Evolutionary conservation across 2,797 vertebrate species (phyloP).

Genomic region (Neopelma chrysocephalum): DNA sequence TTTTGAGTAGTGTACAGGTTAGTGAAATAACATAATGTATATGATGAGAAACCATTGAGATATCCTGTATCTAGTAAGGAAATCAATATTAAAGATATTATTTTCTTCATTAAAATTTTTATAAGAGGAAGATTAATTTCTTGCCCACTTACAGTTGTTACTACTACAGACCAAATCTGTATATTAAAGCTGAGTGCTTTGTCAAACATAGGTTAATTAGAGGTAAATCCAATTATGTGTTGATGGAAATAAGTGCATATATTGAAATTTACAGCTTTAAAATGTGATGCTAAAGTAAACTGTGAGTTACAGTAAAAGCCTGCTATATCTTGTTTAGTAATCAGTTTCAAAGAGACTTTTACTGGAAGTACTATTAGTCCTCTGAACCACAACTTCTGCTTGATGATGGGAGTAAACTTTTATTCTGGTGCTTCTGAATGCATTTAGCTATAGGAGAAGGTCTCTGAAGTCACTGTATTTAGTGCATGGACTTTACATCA

Average conservation of each 20-base stretch:
- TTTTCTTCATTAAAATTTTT: constrained; percentile 40
- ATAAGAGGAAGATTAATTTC: constrained; percentile 46
- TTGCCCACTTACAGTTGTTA: constrained; percentile 39
- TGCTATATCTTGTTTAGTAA: constrained; percentile 12
- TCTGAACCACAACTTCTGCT: neutral
- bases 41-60: neutral
- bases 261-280: constrained; percentile 57
- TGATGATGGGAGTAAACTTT: neutral
- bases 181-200: constrained; percentile 59
- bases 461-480: neutral
- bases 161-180: constrained; percentile 26
- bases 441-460: neutral
- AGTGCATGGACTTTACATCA: constrained; percentile 8
- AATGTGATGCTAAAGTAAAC: constrained; percentile 48
- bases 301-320: constrained; percentile 20
- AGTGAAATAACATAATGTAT: neutral
- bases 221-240: constrained; percentile 62
- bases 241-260: constrained; percentile 44
- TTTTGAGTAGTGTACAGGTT: neutral
- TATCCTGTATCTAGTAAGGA: constrained; percentile 11
- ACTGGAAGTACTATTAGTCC: constrained; percentile 3
- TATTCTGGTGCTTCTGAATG: neutral
- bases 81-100: neutral
- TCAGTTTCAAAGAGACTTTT: constrained; percentile 33
- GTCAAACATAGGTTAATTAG: constrained; percentile 65